Percentiles rank a stretch among this genome's conserved stretches.
phyloP scores from a whole-genome alignment of 2,888 invertebrate genomes.

The Orthosia incerta region DNA sequence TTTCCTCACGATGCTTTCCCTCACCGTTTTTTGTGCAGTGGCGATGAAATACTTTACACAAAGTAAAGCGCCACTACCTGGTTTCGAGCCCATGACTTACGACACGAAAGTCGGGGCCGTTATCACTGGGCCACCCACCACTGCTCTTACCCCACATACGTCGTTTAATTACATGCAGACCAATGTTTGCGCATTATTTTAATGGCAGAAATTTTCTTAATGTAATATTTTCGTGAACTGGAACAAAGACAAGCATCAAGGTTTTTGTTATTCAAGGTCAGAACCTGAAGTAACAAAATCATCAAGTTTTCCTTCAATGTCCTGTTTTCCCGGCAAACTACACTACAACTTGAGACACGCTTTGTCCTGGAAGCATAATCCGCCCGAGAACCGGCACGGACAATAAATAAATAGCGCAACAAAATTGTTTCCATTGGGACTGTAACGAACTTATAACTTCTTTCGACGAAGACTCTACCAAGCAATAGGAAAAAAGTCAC shows the following conservation, averaged over 20 bases:
- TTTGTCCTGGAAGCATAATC: conserved; percentile 15
- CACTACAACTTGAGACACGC: not conserved
- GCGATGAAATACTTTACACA: no score
- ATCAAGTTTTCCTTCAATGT: not conserved
- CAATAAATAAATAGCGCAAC: conserved; percentile 11
- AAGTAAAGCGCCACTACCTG: no score
- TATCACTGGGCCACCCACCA: no score
- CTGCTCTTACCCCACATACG: no score
- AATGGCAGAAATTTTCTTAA: not conserved
- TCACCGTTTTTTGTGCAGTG: no score
- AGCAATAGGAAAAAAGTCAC: not conserved
- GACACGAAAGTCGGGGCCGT: no score
- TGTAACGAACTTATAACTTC: conserved; percentile 34
- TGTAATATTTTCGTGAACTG: not conserved
- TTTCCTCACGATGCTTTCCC: no score
- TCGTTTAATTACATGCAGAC: no score
- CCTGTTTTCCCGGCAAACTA: not conserved
- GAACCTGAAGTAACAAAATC: not conserved
- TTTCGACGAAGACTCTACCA: not conserved
- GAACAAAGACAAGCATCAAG: not conserved
- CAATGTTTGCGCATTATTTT: not conserved
- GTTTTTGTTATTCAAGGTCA: not conserved
- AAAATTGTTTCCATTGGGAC: conserved; percentile 7
- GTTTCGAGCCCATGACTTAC: no score
- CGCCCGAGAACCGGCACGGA: not conserved